Conservation (phyloP, 2,888 invertebrate genomes). For the Ganaspis brasiliensis region DNA sequence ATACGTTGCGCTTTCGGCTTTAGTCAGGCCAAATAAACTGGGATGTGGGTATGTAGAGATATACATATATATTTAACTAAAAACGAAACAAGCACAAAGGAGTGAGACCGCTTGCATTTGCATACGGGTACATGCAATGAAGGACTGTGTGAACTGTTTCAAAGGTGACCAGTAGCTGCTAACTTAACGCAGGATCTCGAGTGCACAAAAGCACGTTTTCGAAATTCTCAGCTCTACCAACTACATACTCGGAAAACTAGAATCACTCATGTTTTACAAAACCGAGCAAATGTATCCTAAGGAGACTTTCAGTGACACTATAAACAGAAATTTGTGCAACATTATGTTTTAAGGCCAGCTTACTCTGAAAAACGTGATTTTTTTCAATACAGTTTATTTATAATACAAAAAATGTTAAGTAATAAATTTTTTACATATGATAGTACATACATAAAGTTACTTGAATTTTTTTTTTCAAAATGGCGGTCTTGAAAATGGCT, state of each 20-base stretch:
- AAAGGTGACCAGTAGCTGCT: slow-evolving; percentile 7
- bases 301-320: background rate
- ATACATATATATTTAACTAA: slow-evolving; percentile 49
- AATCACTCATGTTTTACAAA: background rate
- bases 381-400: too few relatives aligned
- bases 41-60: background rate
- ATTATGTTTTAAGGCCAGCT: too few relatives aligned
- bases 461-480: too few relatives aligned
- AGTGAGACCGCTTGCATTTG: slow-evolving; percentile 44
- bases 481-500: too few relatives aligned
- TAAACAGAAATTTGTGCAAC: slow-evolving; percentile 1
- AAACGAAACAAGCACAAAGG: slow-evolving; percentile 58
- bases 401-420: too few relatives aligned
- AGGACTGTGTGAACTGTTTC: slow-evolving; percentile 23
- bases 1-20: slow-evolving; percentile 50
- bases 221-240: background rate
- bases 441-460: too few relatives aligned
- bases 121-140: slow-evolving; percentile 44
- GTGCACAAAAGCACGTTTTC: slow-evolving; percentile 18
- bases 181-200: slow-evolving; percentile 25
- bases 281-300: background rate
- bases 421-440: too few relatives aligned
- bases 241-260: background rate
- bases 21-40: slow-evolving; percentile 54
- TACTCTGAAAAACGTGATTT: too few relatives aligned